Evolutionary conservation across 2,797 vertebrate genomes (phyloP).

Genomic region (Delichon dasypus): DNA sequence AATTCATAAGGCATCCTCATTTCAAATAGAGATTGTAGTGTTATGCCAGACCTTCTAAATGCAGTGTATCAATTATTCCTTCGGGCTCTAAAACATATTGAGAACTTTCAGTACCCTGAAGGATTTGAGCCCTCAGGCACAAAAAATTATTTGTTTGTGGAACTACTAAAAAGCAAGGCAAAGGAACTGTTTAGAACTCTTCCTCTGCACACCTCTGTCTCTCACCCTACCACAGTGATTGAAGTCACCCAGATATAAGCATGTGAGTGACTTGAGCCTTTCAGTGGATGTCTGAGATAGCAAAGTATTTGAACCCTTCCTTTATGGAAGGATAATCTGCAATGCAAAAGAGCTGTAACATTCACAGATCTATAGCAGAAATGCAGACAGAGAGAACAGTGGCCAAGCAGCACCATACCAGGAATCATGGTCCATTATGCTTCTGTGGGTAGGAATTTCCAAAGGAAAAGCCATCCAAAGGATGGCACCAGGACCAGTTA

Average conservation of each 20-base stretch:
- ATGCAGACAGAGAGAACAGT: background rate
- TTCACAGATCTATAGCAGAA: background rate
- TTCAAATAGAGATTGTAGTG: background rate
- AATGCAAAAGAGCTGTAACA: fast-evolving
- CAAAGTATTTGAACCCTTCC: background rate
- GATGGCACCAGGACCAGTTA: background rate
- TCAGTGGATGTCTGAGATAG: background rate
- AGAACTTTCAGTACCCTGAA: background rate
- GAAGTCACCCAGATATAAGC: background rate
- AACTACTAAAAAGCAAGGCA: background rate
- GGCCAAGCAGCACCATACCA: background rate
- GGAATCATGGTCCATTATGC: fast-evolving
- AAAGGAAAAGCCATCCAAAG: background rate
- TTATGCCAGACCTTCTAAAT: background rate
- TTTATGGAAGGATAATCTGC: background rate
- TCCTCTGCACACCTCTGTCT: background rate
- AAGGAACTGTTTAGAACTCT: background rate
- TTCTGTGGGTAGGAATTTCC: background rate
- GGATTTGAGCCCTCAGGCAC: background rate
- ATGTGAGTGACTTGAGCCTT: background rate
- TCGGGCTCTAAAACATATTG: background rate
- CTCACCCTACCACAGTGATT: background rate
- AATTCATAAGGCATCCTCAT: background rate
- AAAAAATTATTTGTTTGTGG: background rate
- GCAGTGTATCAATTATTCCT: background rate